Percentiles rank a stretch among this genome's conserved stretches.
phyloP scores from a whole-genome alignment of 2,888 invertebrate species.

The Allygus modestus region DNA sequence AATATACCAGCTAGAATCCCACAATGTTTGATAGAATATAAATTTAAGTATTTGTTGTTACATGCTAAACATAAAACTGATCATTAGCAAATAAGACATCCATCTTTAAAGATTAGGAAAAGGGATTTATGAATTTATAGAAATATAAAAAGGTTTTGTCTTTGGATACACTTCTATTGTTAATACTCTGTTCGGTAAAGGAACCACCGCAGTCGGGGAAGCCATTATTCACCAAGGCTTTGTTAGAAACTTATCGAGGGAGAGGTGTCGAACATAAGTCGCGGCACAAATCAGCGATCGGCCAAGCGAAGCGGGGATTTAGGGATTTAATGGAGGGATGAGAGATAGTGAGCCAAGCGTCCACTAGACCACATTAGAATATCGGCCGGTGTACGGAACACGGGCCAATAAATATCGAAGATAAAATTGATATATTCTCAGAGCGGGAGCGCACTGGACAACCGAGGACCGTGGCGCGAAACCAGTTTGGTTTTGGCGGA shows the following conservation, averaged over 20 bases:
- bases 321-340: conserved; percentile 37
- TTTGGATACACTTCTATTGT: no score
- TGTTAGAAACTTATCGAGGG: background rate
- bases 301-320: conserved; percentile 15
- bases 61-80: no score
- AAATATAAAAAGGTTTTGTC: no score
- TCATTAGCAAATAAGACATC: no score
- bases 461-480: background rate
- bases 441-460: background rate
- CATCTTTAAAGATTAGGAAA: no score
- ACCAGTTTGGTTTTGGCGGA: conserved; percentile 24
- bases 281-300: background rate
- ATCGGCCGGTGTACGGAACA: conserved; percentile 31
- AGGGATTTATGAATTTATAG: no score
- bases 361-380: conserved; percentile 39
- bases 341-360: conserved; percentile 12
- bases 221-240: conserved; percentile 20
- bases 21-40: no score
- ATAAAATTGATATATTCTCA: conserved; percentile 57
- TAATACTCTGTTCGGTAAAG: no score
- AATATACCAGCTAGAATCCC: no score
- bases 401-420: conserved; percentile 49
- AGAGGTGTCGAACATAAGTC: conserved; percentile 27
- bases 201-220: background rate
- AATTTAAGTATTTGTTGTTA: no score